Evolutionary conservation across 2,888 invertebrate genomes (phyloP).

Genomic region (Euplexia lucipara): DNA sequence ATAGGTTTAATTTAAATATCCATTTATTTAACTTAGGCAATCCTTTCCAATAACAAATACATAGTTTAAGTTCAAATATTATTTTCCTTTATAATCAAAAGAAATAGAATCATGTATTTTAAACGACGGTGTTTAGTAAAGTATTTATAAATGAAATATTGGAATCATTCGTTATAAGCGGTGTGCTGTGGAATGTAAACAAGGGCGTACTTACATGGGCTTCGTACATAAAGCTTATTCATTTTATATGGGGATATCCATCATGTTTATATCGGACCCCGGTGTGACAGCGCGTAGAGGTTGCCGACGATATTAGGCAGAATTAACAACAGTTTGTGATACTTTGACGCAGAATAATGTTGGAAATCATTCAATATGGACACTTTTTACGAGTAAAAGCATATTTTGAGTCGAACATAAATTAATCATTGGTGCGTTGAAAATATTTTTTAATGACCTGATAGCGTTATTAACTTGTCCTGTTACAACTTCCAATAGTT

Average conservation of each 20-base stretch:
- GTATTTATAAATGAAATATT: conserved; percentile 54
- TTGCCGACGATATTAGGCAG: conserved; percentile 86
- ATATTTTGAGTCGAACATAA: conserved; percentile 26
- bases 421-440: not conserved
- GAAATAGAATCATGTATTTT: conserved; percentile 26
- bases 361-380: conserved; percentile 76
- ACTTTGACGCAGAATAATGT: conserved; percentile 86
- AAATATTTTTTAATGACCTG: not conserved
- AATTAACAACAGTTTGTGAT: conserved; percentile 88
- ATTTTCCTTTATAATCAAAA: not conserved
- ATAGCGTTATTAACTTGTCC: conserved; percentile 9
- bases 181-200: conserved; percentile 60
- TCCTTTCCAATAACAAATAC: no score
- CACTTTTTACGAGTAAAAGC: conserved; percentile 61
- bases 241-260: conserved; percentile 86
- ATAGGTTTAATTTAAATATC: no score
- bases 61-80: no score
- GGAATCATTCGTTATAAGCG: conserved; percentile 56
- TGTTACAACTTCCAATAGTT: not conserved
- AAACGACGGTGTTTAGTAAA: conserved; percentile 33
- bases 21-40: no score
- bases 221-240: conserved; percentile 74
- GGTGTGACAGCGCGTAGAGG: conserved; percentile 86
- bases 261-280: conserved; percentile 86
- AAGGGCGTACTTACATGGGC: conserved; percentile 64